Base-by-base conservation (phyloP, 1,140 invertebrate species). In the Drosophila novamexicana region DNA sequence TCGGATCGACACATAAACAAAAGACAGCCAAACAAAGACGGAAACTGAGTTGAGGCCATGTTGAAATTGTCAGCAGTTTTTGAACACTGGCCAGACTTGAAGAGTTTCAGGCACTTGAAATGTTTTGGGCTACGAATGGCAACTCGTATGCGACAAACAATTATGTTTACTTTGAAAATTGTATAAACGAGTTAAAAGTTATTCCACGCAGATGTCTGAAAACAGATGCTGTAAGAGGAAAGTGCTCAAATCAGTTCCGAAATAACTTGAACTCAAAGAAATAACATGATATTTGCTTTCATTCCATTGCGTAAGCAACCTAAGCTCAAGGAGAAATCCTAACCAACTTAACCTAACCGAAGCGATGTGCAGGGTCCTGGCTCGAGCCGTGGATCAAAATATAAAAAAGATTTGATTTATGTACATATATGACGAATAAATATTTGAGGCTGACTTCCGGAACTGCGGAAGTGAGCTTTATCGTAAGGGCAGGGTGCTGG, bases 41-140 rank as follows among this genome's bases (percentile, higher is more conserved):
- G 34, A 62, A 52, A 61, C 49, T 34, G 42, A 36, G 22, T 61
- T 56, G 45, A 70, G 54, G 50, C 57, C 44, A 78, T 82, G 53
- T 71, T 66, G 36, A 81, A 77, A 75, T 65, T 81, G 81, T 84
- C 74, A 84, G 69, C 81, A 40, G 52, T 40, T 61, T 65, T 82
- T 36, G 34, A 10, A 16, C 45, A 22, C 34, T 63, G 34, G 40
- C 63, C 22, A 73, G 52, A 66, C 22, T 69, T 75, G 65, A 81
- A 71, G 79, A 66, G 22, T 18, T 54, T 7, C 6, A 37, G 9
- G 12, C 52, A 71, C 68, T 65, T 71, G 61, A 71, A 56, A 68
- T 58, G 9, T 18, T 44, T 62, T 45, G 5, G 22, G 40, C 47
- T 36, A n/a, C 18, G 7, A 65, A 65, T 37, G 18, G 52, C 8